A percentile compares a stretch with the other conserved stretches of the same genome.
These are phyloP conservation scores for Lepilemur ruficaudatus DNA, from an alignment of 2,797 vertebrate genomes.

Conservation along the genomic window DNA sequence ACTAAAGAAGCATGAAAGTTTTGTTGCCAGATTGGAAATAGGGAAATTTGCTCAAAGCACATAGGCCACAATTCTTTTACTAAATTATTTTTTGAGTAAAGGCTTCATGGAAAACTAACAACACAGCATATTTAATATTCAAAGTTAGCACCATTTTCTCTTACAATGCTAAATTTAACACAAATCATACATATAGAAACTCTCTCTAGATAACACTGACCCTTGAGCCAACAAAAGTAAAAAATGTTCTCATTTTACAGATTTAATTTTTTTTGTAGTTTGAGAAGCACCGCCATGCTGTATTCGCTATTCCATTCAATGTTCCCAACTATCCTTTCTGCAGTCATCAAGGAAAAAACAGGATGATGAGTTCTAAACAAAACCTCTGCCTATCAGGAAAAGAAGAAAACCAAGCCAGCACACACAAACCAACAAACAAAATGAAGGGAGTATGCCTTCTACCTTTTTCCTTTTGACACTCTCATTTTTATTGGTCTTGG, in stretches of 20 bases:
- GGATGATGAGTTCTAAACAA: background rate
- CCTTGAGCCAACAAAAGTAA: background rate
- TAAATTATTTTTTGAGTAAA: background rate
- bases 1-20: conserved; percentile 19
- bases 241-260: background rate
- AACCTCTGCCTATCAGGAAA: background rate
- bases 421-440: background rate
- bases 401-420: background rate
- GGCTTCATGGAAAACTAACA: background rate
- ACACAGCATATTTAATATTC: background rate
- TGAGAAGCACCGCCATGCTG: background rate
- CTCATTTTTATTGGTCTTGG: background rate
- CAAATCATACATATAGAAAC: background rate
- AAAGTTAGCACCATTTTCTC: background rate
- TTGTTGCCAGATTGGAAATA: conserved; percentile 3
- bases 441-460: background rate
- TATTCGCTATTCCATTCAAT: background rate
- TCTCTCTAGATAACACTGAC: background rate
- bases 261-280: background rate
- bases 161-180: background rate
- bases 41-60: background rate
- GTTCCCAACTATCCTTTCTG: background rate
- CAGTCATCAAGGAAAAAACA: background rate
- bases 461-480: background rate
- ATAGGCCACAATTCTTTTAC: background rate